These are phyloP conservation scores for Notodonta dromedarius DNA, from an alignment of 2,888 invertebrate species.

Conservation along the genomic window DNA sequence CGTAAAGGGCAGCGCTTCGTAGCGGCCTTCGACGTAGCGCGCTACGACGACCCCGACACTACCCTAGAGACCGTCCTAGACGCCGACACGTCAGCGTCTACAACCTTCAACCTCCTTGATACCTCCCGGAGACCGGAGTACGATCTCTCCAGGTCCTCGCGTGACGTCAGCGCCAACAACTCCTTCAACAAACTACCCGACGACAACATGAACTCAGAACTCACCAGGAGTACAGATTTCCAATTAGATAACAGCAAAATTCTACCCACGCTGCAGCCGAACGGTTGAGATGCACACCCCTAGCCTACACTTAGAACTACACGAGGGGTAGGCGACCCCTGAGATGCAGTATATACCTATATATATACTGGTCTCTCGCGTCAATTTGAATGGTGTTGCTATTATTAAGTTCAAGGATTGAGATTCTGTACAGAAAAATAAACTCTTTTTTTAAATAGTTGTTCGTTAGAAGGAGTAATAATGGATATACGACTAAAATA, in stretches of 20 bases:
- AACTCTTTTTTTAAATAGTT: slow-evolving; percentile 43
- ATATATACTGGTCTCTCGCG: slow-evolving; percentile 34
- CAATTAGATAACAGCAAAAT: slow-evolving; percentile 69
- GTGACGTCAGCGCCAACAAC: slow-evolving; percentile 41
- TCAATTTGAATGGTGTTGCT: slow-evolving; percentile 57
- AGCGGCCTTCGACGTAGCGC: slow-evolving; percentile 65
- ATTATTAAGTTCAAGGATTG: slow-evolving; percentile 51
- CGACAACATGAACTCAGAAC: slow-evolving; percentile 78
- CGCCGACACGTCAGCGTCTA: slow-evolving; percentile 41
- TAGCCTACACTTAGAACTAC: slow-evolving; percentile 53
- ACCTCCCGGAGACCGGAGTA: slow-evolving; percentile 60
- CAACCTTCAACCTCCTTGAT: slow-evolving; percentile 58
- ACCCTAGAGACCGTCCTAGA: slow-evolving; percentile 63
- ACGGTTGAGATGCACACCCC: slow-evolving; percentile 63
- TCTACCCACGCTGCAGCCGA: slow-evolving; percentile 74
- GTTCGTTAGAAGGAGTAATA: slow-evolving; percentile 37
- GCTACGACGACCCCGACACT: slow-evolving; percentile 60
- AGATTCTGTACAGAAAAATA: slow-evolving; percentile 64
- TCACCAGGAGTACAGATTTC: slow-evolving; percentile 57
- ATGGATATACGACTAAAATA: slow-evolving; percentile 55
- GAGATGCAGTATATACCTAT: slow-evolving; percentile 27
- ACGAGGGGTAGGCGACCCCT: slow-evolving; percentile 75
- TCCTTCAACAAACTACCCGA: slow-evolving; percentile 72
- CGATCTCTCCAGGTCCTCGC: slow-evolving; percentile 40
- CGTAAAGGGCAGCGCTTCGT: slow-evolving; percentile 57